Evolutionary conservation across 2,797 vertebrate species (phyloP).

Genomic region (Typhlichthys subterraneus): DNA sequence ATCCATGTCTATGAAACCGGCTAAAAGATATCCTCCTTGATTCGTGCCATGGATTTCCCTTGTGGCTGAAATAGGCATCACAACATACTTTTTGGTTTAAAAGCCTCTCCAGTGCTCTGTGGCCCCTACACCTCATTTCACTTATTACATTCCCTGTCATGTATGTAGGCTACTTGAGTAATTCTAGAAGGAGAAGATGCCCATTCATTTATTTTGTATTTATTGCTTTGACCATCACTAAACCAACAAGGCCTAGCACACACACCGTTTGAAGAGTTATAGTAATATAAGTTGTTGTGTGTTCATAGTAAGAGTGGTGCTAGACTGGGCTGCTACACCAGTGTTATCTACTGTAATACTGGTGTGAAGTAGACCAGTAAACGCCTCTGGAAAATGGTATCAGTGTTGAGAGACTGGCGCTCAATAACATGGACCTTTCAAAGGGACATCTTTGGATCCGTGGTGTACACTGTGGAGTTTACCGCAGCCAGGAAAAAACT

Average conservation of each 20-base stretch:
- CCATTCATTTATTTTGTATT: too few species aligned
- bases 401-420: slow-evolving; percentile 52
- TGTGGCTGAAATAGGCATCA: too few species aligned
- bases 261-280: slow-evolving; percentile 29
- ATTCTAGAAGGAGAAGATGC: too few species aligned
- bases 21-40: too few species aligned
- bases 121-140: too few species aligned
- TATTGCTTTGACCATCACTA: too few species aligned
- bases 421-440: slow-evolving; percentile 23
- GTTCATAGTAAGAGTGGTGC: slow-evolving; percentile 23
- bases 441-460: slow-evolving; percentile 1
- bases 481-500: slow-evolving; percentile 15
- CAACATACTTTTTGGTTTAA: too few species aligned
- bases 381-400: slow-evolving; percentile 49
- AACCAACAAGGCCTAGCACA: neutral
- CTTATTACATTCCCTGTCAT: too few species aligned
- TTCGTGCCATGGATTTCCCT: too few species aligned
- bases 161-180: too few species aligned
- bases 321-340: neutral
- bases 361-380: slow-evolving; percentile 67
- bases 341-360: slow-evolving; percentile 49
- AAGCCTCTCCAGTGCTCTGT: too few species aligned
- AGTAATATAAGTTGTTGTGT: slow-evolving; percentile 38
- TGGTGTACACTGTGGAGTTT: neutral
- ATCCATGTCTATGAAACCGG: too few species aligned